Conservation (phyloP, 23 tunicate species). For the Ascidia mentula region DNA sequence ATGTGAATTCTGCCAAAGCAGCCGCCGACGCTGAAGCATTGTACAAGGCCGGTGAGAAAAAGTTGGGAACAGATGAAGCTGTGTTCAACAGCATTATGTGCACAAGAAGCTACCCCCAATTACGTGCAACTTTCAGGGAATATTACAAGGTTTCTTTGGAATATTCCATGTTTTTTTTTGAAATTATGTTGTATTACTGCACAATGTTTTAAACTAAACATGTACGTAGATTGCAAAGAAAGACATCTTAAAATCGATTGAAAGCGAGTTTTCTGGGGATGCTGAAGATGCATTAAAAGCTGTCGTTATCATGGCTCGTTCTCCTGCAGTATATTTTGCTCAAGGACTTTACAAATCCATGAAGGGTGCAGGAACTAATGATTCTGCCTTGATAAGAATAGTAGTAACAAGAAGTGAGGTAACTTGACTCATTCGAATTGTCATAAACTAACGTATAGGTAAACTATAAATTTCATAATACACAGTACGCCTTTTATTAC, state of each 20-base stretch:
- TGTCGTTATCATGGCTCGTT: slow-evolving; percentile 34
- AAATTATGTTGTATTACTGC: too few species aligned
- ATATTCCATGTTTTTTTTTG: too few species aligned
- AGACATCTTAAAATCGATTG: slow-evolving; percentile 45
- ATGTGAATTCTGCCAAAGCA: slow-evolving; percentile 38
- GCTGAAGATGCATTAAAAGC: slow-evolving; percentile 41
- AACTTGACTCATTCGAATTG: too few species aligned
- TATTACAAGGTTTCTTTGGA: slow-evolving; percentile 59
- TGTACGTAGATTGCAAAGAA: slow-evolving; percentile 44
- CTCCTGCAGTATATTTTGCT: slow-evolving; percentile 47
- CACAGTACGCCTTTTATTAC: too few species aligned
- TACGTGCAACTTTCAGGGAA: slow-evolving; percentile 47
- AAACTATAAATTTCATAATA: too few species aligned
- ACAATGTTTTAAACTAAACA: background rate
- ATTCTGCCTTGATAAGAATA: slow-evolving; percentile 33
- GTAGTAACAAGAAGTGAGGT: slow-evolving; percentile 58
- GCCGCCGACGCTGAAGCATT: slow-evolving; percentile 49
- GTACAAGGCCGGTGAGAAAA: slow-evolving; percentile 66
- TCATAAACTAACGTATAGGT: too few species aligned
- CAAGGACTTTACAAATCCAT: slow-evolving; percentile 30
- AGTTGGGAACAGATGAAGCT: slow-evolving; percentile 74
- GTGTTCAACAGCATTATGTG: slow-evolving; percentile 48
- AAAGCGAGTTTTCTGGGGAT: slow-evolving; percentile 65
- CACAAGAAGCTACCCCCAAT: slow-evolving; percentile 36
- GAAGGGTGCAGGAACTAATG: slow-evolving; percentile 63